Evolutionary conservation across 1,140 invertebrate species (phyloP).

Genomic region (Zaprionus camerounensis): DNA sequence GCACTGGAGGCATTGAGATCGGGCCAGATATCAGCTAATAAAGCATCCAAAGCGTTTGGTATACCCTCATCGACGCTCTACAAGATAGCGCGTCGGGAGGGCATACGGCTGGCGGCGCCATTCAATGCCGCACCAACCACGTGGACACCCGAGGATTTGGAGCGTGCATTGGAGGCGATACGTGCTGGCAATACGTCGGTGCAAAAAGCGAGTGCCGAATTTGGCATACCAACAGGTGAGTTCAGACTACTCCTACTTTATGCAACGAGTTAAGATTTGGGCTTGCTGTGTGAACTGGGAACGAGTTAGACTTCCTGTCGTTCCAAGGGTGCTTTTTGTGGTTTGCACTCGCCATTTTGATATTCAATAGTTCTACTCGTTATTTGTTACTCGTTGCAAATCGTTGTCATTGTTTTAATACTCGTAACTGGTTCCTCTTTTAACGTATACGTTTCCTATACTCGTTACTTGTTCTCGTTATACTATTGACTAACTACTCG

Average conservation of each 20-base stretch:
- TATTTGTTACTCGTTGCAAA: not conserved
- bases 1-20: constrained; percentile 92
- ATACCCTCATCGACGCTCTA: constrained; percentile 95
- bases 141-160: constrained; percentile 93
- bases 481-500: not conserved
- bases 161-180: constrained; percentile 92
- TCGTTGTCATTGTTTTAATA: not conserved
- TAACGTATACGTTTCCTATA: not conserved
- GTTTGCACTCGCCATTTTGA: not conserved
- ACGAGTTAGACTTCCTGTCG: not conserved
- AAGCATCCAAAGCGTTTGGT: constrained; percentile 95
- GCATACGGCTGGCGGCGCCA: constrained; percentile 93
- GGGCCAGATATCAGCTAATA: constrained; percentile 94
- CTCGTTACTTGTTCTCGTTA: no score
- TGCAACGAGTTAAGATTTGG: not conserved
- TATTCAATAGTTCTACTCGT: not conserved
- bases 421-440: not conserved
- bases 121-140: constrained; percentile 96
- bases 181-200: constrained; percentile 92
- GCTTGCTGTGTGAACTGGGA: not conserved
- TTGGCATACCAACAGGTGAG: constrained; percentile 91
- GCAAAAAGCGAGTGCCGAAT: constrained; percentile 92
- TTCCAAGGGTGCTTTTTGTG: not conserved
- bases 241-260: not conserved
- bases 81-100: constrained; percentile 94